phyloP scores from a whole-genome alignment of 2,797 vertebrate species.

The Eospalax fontanierii region DNA sequence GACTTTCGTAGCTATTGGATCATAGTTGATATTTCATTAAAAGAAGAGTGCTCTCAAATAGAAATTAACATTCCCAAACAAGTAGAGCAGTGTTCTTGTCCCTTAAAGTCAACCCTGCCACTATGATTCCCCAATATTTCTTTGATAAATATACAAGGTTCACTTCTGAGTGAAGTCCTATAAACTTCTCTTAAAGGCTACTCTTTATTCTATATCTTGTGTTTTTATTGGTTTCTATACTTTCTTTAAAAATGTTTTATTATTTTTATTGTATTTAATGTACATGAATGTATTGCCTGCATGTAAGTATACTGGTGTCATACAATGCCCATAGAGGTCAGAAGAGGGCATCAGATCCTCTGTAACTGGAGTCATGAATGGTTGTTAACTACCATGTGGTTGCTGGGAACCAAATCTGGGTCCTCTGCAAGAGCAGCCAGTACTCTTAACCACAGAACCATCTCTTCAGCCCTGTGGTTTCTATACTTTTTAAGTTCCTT shows the following conservation, averaged over 20 bases:
- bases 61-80: slow-evolving; percentile 22
- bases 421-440: too few relatives aligned
- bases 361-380: too few relatives aligned
- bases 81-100: not conserved
- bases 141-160: not conserved
- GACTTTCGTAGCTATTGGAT: slow-evolving; percentile 25
- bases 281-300: too few relatives aligned
- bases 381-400: too few relatives aligned
- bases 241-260: not conserved
- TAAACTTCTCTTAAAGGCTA: slow-evolving; percentile 1
- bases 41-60: not conserved
- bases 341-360: too few relatives aligned
- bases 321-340: too few relatives aligned
- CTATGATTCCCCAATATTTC: slow-evolving; percentile 40
- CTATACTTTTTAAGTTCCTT: not conserved
- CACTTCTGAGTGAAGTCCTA: slow-evolving; percentile 8
- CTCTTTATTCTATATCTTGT: slow-evolving; percentile 12
- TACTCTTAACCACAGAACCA: too few relatives aligned
- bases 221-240: not conserved
- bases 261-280: too few relatives aligned
- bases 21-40: slow-evolving; percentile 53
- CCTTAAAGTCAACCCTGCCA: not conserved
- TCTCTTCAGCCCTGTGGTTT: not conserved
- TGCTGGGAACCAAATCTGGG: too few relatives aligned
- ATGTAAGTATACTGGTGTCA: too few relatives aligned